Evolutionary conservation across 2,113 vertebrate genomes (phyloP), one percentile per base, ranked within the genome.

Genomic region (Tinamus guttatus): DNA sequence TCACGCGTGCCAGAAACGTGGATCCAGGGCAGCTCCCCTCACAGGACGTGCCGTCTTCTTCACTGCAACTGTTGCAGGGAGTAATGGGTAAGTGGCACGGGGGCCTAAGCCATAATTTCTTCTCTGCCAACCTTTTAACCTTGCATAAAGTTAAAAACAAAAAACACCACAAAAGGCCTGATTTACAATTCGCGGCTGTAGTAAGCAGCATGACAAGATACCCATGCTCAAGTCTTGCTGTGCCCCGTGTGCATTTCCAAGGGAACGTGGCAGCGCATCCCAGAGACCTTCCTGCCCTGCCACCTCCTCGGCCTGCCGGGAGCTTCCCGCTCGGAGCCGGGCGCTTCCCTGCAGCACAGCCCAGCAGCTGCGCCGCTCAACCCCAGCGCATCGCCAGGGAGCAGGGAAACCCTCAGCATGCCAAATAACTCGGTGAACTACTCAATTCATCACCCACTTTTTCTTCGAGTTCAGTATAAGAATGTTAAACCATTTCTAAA

Each of bases 361-460:
- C 41, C 15, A 15, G 41, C 41, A 43, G 41, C 41, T n/a, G n/a
- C n/a, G n/a, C n/a, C n/a, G n/a, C n/a, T n/a, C 41, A 43, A 13
- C 41, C 41, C 45, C 14, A 45, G 45, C 64, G n/a, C 30, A 4
- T 20, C 85, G 47, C 95, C 65, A 49, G 84, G 87, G 93, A 91
- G 84, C 89, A 91, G 81, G 52, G 67, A 77, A 87, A 94, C 62
- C 82, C 85, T 73, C 89, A 87, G 81, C 60, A 87, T 87, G 83
- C 93, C 88, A 95, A 96, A 91, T 82, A 94, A 91, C 80, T 87
- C 90, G 91, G 95, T 91, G 89, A 96, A 95, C 92, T 85, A 80
- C 90, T 82, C 43, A 11, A 68, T 93, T 95, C 95, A 96, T 95
- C 94, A 94, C 67, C 71, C 78, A 36, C 49, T 22, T 87, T 65